Evolutionary conservation across 2,113 vertebrate genomes (phyloP).

Genomic region (Callopanchax toddi): DNA sequence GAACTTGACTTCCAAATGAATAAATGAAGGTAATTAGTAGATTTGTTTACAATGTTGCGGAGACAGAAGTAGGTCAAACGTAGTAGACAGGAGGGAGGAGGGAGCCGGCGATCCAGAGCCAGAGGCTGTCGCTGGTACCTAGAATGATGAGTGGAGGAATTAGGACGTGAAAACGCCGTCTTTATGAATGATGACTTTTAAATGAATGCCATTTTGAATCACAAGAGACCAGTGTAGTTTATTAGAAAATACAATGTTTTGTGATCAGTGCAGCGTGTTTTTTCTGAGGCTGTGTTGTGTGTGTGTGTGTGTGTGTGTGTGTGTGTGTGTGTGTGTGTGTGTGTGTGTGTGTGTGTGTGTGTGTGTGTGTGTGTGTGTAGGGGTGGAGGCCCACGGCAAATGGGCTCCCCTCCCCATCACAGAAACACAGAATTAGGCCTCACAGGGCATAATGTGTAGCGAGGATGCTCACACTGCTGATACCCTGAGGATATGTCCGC

Average conservation of each 20-base stretch:
- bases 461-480: slow-evolving; percentile 46
- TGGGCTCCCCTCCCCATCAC: slow-evolving; percentile 3
- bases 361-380: not conserved
- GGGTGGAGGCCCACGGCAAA: slow-evolving; percentile 39
- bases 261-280: slow-evolving; percentile 57
- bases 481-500: slow-evolving; percentile 51
- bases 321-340: too few species aligned
- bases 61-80: slow-evolving; percentile 79
- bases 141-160: slow-evolving; percentile 67
- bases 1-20: slow-evolving; percentile 79
- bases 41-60: slow-evolving; percentile 75
- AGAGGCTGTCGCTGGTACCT: slow-evolving; percentile 64
- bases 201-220: slow-evolving; percentile 75
- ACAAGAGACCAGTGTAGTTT: slow-evolving; percentile 55
- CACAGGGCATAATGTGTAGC: slow-evolving; percentile 41
- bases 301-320: too few species aligned
- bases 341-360: too few species aligned
- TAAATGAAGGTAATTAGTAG: slow-evolving; percentile 80
- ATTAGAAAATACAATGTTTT: slow-evolving; percentile 55
- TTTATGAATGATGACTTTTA: slow-evolving; percentile 75
- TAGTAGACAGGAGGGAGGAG: slow-evolving; percentile 55
- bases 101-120: slow-evolving; percentile 55
- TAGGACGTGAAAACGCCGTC: slow-evolving; percentile 68
- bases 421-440: slow-evolving; percentile 32
- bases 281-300: slow-evolving; percentile 22